These are phyloP conservation scores for Peromyscus attwateri DNA, from an alignment of 2,797 vertebrate species.

Conservation along the genomic window DNA sequence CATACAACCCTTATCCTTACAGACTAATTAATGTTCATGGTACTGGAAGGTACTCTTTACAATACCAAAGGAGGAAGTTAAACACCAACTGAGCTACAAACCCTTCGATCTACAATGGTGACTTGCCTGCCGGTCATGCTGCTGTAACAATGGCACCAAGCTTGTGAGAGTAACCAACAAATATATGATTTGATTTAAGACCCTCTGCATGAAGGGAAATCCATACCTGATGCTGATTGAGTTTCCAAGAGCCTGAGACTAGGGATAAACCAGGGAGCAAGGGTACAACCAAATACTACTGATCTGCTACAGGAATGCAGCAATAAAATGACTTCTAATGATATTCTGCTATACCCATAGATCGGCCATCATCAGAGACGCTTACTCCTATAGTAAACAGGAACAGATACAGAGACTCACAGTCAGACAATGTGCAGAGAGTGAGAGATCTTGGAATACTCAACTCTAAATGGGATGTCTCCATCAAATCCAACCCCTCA, in stretches of 20 bases:
- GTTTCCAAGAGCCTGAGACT: neutral
- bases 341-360: neutral
- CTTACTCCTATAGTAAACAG: neutral
- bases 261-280: neutral
- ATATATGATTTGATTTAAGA: neutral
- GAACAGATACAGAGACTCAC: neutral
- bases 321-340: neutral
- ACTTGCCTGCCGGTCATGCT: neutral
- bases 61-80: no score
- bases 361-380: neutral
- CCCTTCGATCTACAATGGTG: neutral
- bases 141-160: neutral
- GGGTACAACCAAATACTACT: neutral
- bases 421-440: neutral
- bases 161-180: neutral
- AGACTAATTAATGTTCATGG: no score
- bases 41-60: neutral
- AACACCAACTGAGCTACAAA: neutral
- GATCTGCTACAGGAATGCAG: neutral
- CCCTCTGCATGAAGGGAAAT: no score
- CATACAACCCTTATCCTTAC: neutral
- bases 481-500: neutral
- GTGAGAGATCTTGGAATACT: no score
- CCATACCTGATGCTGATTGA: neutral
- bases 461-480: neutral